Conservation (phyloP, 2,888 invertebrate genomes). For the Xylocampa areola region DNA sequence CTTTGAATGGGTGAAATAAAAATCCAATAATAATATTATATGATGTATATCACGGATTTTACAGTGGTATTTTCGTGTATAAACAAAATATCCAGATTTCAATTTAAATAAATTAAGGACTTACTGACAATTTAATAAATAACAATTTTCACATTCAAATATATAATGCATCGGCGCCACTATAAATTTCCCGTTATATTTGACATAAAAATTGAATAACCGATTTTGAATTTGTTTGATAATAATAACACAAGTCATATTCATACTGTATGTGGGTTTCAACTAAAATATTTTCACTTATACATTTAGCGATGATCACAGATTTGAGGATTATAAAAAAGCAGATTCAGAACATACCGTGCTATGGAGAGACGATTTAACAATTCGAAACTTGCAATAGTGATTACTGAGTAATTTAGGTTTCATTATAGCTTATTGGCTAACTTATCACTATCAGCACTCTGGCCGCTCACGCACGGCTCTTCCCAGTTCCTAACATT, state of each 20-base stretch:
- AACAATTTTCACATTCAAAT: slow-evolving; percentile 86
- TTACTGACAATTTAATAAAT: slow-evolving; percentile 88
- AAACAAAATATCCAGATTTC: slow-evolving; percentile 88
- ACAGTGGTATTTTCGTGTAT: slow-evolving; percentile 88
- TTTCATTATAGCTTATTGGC: slow-evolving; percentile 86
- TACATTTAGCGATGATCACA: slow-evolving; percentile 89
- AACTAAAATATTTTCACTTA: slow-evolving; percentile 87
- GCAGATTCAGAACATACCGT: slow-evolving; percentile 88
- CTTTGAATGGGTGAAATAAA: slow-evolving; percentile 72
- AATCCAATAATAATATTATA: slow-evolving; percentile 87
- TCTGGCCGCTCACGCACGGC: slow-evolving; percentile 79
- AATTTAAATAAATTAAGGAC: slow-evolving; percentile 88
- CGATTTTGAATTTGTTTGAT: slow-evolving; percentile 52
- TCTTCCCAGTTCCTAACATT: slow-evolving; percentile 82
- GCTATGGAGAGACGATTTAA: slow-evolving; percentile 87
- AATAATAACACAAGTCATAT: slow-evolving; percentile 66
- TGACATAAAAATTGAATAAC: slow-evolving; percentile 54
- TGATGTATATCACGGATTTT: slow-evolving; percentile 89
- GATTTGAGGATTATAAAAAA: slow-evolving; percentile 89
- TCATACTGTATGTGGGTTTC: slow-evolving; percentile 76
- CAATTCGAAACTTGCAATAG: slow-evolving; percentile 87
- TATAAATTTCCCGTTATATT: slow-evolving; percentile 76
- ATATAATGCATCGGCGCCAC: slow-evolving; percentile 81
- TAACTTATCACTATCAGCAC: slow-evolving; percentile 88
- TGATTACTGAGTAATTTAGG: slow-evolving; percentile 89